Evolutionary conservation across 2,797 vertebrate species (phyloP).

Genomic region (Siniperca undulata): DNA sequence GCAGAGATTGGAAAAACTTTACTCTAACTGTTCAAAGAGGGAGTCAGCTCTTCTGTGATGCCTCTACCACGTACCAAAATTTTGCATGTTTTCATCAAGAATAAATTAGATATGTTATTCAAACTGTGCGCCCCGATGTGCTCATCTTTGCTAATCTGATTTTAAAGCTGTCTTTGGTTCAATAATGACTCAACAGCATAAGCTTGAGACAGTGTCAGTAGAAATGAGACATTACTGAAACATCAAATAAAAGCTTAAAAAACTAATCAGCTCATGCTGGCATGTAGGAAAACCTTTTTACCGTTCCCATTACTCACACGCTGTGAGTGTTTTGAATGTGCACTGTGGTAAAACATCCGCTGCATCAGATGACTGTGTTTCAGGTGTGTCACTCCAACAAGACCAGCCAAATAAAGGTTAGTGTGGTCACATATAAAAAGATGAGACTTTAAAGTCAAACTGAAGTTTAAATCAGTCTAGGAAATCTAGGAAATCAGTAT

Average conservation of each 20-base stretch:
- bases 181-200: conserved; percentile 55
- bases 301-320: conserved; percentile 48
- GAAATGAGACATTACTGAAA: conserved; percentile 52
- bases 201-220: conserved; percentile 42
- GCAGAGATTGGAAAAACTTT: conserved; percentile 8
- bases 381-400: conserved; percentile 29
- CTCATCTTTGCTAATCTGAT: conserved; percentile 55
- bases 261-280: conserved; percentile 52
- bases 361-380: conserved; percentile 17
- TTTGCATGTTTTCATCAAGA: conserved; percentile 37
- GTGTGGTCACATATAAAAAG: background rate
- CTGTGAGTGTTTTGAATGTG: conserved; percentile 29
- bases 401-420: conserved; percentile 3
- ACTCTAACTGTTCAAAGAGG: conserved; percentile 26
- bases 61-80: conserved; percentile 19
- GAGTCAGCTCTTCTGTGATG: background rate
- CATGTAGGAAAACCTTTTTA: conserved; percentile 49
- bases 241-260: conserved; percentile 62
- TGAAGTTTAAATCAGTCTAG: too few species aligned
- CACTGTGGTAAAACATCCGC: conserved; percentile 13
- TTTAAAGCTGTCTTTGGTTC: conserved; percentile 57
- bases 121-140: conserved; percentile 17
- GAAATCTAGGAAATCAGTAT: background rate
- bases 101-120: conserved; percentile 49
- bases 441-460: background rate